These are phyloP conservation scores for Coleophora deauratella DNA, from an alignment of 2,888 invertebrate genomes.

Conservation along the genomic window DNA sequence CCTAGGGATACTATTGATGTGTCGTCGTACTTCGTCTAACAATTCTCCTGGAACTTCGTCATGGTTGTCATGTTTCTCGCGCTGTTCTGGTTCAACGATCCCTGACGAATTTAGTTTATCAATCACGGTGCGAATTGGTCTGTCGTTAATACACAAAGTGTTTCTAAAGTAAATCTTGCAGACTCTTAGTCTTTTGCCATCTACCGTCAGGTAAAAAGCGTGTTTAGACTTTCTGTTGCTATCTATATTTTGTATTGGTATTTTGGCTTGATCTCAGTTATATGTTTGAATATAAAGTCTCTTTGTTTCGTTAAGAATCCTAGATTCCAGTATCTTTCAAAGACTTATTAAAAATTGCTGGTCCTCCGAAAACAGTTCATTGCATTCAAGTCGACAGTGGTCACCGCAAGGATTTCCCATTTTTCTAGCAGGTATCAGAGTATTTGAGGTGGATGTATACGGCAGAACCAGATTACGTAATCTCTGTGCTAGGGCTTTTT, in stretches of 20 bases:
- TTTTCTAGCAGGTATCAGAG: conserved; percentile 2
- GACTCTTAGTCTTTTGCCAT: too few relatives aligned
- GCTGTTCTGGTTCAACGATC: neutral
- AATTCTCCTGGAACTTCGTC: neutral
- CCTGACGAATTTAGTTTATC: conserved; percentile 4
- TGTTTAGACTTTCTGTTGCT: conserved; percentile 9
- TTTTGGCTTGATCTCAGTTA: conserved; percentile 9
- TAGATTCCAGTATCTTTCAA: conserved; percentile 9
- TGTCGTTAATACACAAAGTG: conserved; percentile 5
- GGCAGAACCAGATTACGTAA: neutral
- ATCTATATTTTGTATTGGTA: conserved; percentile 11
- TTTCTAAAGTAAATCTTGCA: too few relatives aligned
- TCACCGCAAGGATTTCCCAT: conserved; percentile 5
- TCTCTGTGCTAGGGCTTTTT: neutral
- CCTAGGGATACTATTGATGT: conserved; percentile 1
- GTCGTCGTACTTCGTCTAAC: neutral
- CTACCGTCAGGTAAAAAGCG: too few relatives aligned
- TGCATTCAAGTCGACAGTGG: conserved; percentile 11
- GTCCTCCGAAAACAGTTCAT: conserved; percentile 6
- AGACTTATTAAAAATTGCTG: conserved; percentile 2
- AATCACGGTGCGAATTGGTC: conserved; percentile 9
- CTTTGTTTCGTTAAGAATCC: conserved; percentile 7
- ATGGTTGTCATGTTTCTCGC: neutral
- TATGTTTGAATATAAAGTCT: conserved; percentile 10
- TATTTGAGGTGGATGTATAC: neutral